Conservation (phyloP, 2,113 vertebrate species). For the zebrafish (Danio rerio) region GRCz12tu NC_133178.1:32159001-32159500, state of each 20-base stretch:
- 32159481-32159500: no score
- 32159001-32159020: conserved; percentile 2
- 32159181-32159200: conserved; percentile 19
- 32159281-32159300: background rate
- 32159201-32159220: background rate
- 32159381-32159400: background rate
- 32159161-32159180: background rate
- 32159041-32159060: conserved; percentile 40
- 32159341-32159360: background rate
- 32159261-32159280: conserved; percentile 16
- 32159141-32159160: background rate
- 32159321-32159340: background rate
- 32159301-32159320: conserved; percentile 1
- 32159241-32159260: background rate
- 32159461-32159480: no score
- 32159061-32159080: conserved; percentile 14
- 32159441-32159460: no score
- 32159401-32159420: background rate
- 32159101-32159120: conserved; percentile 3
- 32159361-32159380: background rate
- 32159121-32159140: background rate
- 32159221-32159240: background rate
- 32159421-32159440: background rate
- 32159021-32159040: background rate
- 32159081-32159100: conserved; percentile 49